Base-by-base conservation (phyloP, 1,140 invertebrate species). In the Dinoponera quadriceps region DNA sequence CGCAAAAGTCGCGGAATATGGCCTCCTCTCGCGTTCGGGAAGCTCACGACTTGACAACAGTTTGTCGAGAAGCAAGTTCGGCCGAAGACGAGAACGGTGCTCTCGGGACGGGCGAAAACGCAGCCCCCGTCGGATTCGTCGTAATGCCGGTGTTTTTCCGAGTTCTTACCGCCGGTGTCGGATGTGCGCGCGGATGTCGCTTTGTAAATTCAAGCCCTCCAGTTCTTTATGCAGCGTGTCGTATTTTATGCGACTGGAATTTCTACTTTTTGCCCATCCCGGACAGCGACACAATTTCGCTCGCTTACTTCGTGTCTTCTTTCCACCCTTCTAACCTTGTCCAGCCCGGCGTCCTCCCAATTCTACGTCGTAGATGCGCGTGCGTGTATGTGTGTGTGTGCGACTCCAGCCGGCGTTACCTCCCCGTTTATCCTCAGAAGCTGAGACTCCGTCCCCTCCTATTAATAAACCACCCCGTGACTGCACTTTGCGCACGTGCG, bases 211-310 rank as follows among this genome's bases (percentile, higher is more conserved):
- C 65, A 69, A 80, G 65, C 71, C 65, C 65, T 57, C 65, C 51
- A 71, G 65, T 80, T 69, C 75, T 80, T 80, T 80, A 80, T 80
- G 54, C 51, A 51, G 75, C 44, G 57, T 29, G 65, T 71, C 75
- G 65, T 80, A 80, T 57, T 71, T 80, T 80, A 80, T 80, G 65
- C 68, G 75, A 80, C 75, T 80, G n/a, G 54, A 80, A 80, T 80
- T 80, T 57, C 65, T 29, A 44, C 57, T 71, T 80, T 78, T 71
- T 71, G 38, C 13, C 29, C 22, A 49, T 44, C 38, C 9, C 38
- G 38, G 18, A 27, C 63, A 54, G 54, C 65, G 75, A 80, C 65
- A 80, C 75, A 80, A 69, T 80, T 69, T 51, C 16, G 3, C 75
- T 57, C 75, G 65, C 51, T 57, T 57, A 33, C 38, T 69, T 25